Conservation (phyloP, 2,113 vertebrate species). For the Gasterosteus nipponicus region DNA sequence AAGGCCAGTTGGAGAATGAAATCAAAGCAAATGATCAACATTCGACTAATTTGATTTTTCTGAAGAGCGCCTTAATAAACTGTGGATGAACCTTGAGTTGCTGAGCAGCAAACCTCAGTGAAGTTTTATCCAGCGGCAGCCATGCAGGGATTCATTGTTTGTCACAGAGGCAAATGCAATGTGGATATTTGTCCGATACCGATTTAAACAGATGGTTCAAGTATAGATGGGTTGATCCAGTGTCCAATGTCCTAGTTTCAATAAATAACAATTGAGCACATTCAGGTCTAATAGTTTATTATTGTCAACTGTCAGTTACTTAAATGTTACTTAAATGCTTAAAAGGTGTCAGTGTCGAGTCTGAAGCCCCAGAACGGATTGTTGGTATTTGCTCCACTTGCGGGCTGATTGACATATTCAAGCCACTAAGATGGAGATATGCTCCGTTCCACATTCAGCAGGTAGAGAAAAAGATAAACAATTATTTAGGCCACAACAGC, state of each 20-base stretch:
- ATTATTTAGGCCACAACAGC: background rate
- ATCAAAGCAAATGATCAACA: background rate
- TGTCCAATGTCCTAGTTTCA: background rate
- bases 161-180: background rate
- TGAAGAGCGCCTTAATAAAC: background rate
- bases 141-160: background rate
- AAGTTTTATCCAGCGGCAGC: background rate
- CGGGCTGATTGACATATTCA: background rate
- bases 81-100: constrained; percentile 1
- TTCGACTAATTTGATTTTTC: background rate
- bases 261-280: background rate
- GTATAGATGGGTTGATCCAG: background rate
- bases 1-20: background rate
- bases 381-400: background rate
- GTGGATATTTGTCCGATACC: background rate
- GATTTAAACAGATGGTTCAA: background rate
- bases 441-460: background rate
- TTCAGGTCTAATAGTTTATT: background rate
- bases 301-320: background rate
- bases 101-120: background rate
- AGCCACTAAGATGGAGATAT: background rate
- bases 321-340: too few relatives aligned
- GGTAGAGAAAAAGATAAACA: background rate
- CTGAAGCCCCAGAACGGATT: background rate
- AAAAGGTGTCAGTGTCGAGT: too few relatives aligned